These are phyloP conservation scores for Prochilodus magdalenae DNA, from an alignment of 2,113 vertebrate genomes.

Conservation along the genomic window DNA sequence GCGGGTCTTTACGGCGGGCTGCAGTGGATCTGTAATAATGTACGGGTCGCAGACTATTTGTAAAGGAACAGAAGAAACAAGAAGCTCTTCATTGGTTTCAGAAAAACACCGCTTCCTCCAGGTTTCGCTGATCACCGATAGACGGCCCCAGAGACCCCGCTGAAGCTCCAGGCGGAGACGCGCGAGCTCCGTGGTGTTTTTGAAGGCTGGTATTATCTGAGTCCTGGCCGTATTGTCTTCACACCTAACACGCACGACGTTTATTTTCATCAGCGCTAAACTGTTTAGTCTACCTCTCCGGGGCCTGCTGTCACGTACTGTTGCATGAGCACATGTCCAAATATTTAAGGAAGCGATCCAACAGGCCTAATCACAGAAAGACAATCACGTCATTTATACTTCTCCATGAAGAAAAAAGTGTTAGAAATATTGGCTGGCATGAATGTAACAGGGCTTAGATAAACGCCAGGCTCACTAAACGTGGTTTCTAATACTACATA, in stretches of 20 bases:
- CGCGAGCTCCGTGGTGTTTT: not conserved
- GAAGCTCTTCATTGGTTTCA: not conserved
- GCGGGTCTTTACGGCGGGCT: no score
- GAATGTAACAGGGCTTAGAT: not conserved
- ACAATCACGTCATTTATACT: not conserved
- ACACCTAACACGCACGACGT: not conserved
- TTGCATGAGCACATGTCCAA: not conserved
- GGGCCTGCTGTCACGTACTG: not conserved
- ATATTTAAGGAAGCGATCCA: not conserved
- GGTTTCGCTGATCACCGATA: not conserved
- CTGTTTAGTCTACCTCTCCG: not conserved
- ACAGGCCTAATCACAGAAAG: not conserved
- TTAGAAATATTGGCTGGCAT: not conserved
- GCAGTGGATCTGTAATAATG: no score
- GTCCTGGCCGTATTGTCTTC: not conserved
- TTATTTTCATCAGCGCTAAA: conserved; percentile 4
- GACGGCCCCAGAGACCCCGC: not conserved
- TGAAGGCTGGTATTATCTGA: not conserved
- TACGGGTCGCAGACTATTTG: no score
- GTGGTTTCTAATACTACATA: no score
- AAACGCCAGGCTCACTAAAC: not conserved
- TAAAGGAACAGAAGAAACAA: no score
- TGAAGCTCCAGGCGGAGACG: not conserved
- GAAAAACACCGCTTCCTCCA: not conserved
- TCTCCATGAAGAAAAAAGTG: not conserved